phyloP scores from a whole-genome alignment of 2,888 invertebrate genomes.

The Aspidiotus rigidus region DNA sequence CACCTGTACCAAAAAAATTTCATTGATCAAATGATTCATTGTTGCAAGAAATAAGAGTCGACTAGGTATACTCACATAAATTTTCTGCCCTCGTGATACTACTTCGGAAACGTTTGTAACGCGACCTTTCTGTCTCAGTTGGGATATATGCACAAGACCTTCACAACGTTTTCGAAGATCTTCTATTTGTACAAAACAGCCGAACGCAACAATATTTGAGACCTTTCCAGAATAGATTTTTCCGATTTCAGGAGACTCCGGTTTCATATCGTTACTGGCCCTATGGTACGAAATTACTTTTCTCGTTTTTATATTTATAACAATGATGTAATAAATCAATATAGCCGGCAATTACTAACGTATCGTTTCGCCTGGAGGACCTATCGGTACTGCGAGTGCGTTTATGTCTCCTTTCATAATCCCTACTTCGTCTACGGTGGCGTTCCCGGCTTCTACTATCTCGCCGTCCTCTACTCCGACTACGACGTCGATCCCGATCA shows the following conservation, averaged over 20 bases:
- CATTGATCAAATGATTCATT: too few species aligned
- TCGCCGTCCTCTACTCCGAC: slow-evolving; percentile 26
- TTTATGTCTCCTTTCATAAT: slow-evolving; percentile 35
- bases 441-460: slow-evolving; percentile 39
- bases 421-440: slow-evolving; percentile 37
- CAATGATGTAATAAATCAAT: slow-evolving; percentile 32
- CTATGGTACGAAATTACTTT: slow-evolving; percentile 43
- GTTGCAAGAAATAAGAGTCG: not conserved
- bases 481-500: slow-evolving; percentile 31
- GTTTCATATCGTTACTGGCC: slow-evolving; percentile 6
- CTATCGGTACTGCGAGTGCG: slow-evolving; percentile 32
- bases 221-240: slow-evolving; percentile 90
- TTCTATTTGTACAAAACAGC: slow-evolving; percentile 93
- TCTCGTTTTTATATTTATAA: slow-evolving; percentile 39
- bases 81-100: slow-evolving; percentile 76
- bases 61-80: slow-evolving; percentile 45
- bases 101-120: slow-evolving; percentile 93
- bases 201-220: slow-evolving; percentile 93
- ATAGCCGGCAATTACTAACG: too few species aligned
- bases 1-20: slow-evolving; percentile 44
- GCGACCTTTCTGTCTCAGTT: slow-evolving; percentile 81
- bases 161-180: slow-evolving; percentile 84
- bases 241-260: slow-evolving; percentile 60
- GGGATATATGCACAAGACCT: slow-evolving; percentile 94
- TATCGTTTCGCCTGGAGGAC: not conserved